Percentiles rank a stretch among this genome's conserved stretches.
phyloP scores from a whole-genome alignment of 2,113 vertebrate genomes.

The Saguinus midas region DNA sequence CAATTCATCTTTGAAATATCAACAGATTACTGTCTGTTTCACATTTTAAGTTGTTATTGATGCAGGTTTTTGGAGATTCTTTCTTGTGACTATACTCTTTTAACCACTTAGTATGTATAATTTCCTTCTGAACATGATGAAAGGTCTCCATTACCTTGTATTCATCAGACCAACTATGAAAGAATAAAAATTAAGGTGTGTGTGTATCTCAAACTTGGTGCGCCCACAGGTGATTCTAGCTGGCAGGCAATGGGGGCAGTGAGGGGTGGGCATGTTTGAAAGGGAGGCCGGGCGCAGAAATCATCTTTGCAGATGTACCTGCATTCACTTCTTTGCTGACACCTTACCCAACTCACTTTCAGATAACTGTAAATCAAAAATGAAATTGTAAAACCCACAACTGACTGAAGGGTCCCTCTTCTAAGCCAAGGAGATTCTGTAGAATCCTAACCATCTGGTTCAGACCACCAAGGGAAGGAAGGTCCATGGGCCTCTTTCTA shows the following conservation, averaged over 20 bases:
- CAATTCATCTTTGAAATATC: fast-evolving
- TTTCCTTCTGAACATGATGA: background rate
- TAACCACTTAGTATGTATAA: background rate
- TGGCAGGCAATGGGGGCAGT: background rate
- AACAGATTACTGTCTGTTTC: background rate
- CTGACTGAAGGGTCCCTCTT: too few relatives aligned
- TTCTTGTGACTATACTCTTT: background rate
- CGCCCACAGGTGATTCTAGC: background rate
- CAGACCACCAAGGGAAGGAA: too few relatives aligned
- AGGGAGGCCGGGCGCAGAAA: fast-evolving
- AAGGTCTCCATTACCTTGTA: background rate
- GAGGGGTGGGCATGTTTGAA: background rate
- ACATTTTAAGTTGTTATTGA: background rate
- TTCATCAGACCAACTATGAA: background rate
- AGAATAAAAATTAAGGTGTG: background rate
- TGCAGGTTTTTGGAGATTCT: too few relatives aligned
- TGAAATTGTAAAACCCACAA: too few relatives aligned
- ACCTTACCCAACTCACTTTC: background rate
- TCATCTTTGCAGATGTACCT: too few relatives aligned
- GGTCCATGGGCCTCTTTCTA: too few relatives aligned
- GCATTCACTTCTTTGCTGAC: background rate
- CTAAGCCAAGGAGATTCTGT: too few relatives aligned
- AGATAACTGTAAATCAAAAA: too few relatives aligned
- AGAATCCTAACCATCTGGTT: too few relatives aligned
- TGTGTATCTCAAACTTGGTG: background rate